Percentiles rank a stretch among this genome's conserved stretches.
These are phyloP conservation scores for Jaculus jaculus DNA, from an alignment of 2,113 vertebrate species.

Conservation along the genomic window DNA sequence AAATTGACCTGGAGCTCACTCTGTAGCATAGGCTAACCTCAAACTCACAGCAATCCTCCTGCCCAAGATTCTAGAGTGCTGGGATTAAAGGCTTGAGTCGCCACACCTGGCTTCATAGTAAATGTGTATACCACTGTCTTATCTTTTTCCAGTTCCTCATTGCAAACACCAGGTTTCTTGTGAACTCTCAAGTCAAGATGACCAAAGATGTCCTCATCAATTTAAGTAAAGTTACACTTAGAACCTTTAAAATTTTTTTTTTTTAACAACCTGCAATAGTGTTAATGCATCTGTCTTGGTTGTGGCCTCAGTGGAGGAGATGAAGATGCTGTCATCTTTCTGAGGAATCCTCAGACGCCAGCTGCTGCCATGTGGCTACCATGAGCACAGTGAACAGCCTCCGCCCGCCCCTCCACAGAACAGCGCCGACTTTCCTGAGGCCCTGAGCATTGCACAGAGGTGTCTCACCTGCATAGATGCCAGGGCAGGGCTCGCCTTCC, in stretches of 20 bases:
- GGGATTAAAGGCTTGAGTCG: too few relatives aligned
- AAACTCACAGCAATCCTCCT: too few relatives aligned
- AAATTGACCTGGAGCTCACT: too few relatives aligned
- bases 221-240: accelerated
- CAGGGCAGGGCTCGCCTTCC: not conserved
- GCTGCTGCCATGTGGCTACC: not conserved
- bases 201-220: not conserved
- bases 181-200: not conserved
- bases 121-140: not conserved
- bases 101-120: too few relatives aligned
- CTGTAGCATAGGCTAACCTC: too few relatives aligned
- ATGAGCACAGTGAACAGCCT: not conserved
- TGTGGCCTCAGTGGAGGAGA: not conserved
- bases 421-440: not conserved
- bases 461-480: not conserved
- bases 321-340: not conserved
- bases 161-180: not conserved
- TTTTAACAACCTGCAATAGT: not conserved
- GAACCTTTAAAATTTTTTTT: too few relatives aligned
- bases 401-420: accelerated
- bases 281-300: not conserved
- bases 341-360: not conserved
- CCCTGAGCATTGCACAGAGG: not conserved
- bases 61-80: too few relatives aligned
- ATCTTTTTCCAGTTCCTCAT: not conserved